Evolutionary conservation across 2,113 vertebrate species (phyloP).

Genomic region (Scytalopus superciliaris): DNA sequence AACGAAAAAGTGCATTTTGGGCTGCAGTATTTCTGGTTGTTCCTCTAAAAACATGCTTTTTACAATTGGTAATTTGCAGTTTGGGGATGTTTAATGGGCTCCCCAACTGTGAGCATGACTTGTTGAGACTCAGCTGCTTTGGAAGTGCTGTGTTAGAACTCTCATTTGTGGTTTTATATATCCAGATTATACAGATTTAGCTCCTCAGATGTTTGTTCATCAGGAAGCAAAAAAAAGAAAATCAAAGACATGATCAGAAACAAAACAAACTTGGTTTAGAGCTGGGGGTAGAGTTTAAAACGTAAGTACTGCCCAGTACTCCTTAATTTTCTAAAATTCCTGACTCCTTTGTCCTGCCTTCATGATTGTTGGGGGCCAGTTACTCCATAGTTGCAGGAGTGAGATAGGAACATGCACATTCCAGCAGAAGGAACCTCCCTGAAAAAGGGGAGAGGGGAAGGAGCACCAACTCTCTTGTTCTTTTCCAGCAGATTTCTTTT

Average conservation of each 20-base stretch:
- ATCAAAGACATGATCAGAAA: not conserved
- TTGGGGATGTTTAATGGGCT: conserved; percentile 26
- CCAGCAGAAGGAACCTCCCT: not conserved
- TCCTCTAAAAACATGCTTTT: not conserved
- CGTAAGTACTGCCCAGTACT: not conserved
- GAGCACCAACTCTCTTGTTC: not conserved
- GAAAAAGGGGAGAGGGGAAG: not conserved
- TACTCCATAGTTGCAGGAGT: not conserved
- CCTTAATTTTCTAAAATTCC: not conserved
- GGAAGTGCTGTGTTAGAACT: not conserved
- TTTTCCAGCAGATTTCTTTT: not conserved
- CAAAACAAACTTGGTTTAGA: not conserved
- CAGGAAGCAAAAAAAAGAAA: accelerated
- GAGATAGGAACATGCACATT: not conserved
- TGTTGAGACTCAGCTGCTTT: not conserved
- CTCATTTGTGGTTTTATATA: not conserved
- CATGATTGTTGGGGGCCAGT: accelerated
- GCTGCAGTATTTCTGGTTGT: not conserved
- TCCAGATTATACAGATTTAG: not conserved
- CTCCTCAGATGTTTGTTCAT: not conserved
- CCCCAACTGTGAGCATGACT: not conserved
- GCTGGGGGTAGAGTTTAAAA: not conserved
- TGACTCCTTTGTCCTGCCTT: not conserved
- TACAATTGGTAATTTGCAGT: not conserved
- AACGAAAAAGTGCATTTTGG: not conserved